Evolutionary conservation across 2,113 vertebrate genomes (phyloP).

Genomic region (Psittacula cyanocephala): DNA sequence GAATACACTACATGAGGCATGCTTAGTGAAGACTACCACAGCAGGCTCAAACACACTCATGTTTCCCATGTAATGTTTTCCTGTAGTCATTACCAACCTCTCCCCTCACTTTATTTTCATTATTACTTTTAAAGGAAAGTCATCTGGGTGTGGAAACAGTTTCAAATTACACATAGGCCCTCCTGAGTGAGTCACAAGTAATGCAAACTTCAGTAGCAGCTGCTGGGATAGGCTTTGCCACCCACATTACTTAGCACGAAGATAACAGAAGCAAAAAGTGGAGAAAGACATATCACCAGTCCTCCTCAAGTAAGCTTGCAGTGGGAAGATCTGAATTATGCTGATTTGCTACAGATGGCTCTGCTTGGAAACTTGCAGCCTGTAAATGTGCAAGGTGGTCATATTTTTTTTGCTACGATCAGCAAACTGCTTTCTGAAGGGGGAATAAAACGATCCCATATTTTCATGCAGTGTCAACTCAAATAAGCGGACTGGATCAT

Average conservation of each 20-base stretch:
- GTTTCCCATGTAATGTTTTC: neutral
- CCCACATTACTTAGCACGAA: neutral
- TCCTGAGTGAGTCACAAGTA: constrained; percentile 73
- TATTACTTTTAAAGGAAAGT: constrained; percentile 25
- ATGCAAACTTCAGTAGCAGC: constrained; percentile 59
- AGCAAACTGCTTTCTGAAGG: neutral
- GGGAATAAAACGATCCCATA: neutral
- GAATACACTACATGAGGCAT: neutral
- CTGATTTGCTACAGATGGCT: neutral
- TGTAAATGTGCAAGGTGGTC: neutral
- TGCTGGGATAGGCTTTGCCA: constrained; percentile 52
- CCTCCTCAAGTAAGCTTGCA: neutral
- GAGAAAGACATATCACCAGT: neutral
- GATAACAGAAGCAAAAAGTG: neutral
- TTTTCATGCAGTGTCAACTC: neutral
- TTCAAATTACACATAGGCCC: constrained; percentile 60
- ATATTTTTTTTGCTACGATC: neutral
- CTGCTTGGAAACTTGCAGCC: neutral
- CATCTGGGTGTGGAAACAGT: constrained; percentile 44
- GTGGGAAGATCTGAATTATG: neutral
- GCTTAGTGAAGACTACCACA: neutral
- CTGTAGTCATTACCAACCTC: neutral
- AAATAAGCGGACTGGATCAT: neutral
- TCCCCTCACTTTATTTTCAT: neutral
- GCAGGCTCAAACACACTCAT: neutral